These are phyloP conservation scores for Diphyllodes magnificus DNA, from an alignment of 2,113 vertebrate species.

Conservation along the genomic window DNA sequence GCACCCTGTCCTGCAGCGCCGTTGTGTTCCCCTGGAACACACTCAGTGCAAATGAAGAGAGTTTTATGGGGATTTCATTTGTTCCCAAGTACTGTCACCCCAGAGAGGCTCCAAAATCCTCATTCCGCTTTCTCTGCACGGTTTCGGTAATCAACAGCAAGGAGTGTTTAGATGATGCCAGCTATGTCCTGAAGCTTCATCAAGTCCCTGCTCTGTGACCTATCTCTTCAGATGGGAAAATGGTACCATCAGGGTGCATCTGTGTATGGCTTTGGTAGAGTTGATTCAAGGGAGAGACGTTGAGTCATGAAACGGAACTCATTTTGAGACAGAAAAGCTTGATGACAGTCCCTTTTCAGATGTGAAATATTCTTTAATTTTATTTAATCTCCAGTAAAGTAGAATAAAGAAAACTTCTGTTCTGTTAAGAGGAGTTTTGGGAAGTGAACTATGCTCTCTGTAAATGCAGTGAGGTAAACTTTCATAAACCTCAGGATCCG, in stretches of 20 bases:
- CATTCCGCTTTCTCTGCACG: not conserved
- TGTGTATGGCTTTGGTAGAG: not conserved
- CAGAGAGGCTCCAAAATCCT: not conserved
- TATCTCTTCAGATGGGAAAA: not conserved
- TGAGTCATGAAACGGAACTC: not conserved
- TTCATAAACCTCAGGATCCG: not conserved
- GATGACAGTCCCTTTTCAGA: not conserved
- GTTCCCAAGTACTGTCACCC: not conserved
- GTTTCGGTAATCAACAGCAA: not conserved
- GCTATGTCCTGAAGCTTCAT: not conserved
- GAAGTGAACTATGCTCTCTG: not conserved
- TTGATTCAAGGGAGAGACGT: not conserved
- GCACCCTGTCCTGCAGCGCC: accelerated
- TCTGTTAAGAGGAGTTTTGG: not conserved
- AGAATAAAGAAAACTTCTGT: not conserved
- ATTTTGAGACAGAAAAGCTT: not conserved
- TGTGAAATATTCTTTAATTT: not conserved
- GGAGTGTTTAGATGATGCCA: not conserved
- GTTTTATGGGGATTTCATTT: not conserved
- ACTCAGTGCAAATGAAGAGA: accelerated
- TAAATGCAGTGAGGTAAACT: not conserved
- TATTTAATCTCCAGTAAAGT: not conserved
- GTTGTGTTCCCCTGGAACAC: accelerated
- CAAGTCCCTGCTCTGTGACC: not conserved
- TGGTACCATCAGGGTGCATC: not conserved